Percentiles rank a stretch among this genome's conserved stretches.
These are phyloP conservation scores for Unio pictorum DNA, from an alignment of 2,888 invertebrate genomes.

Conservation along the genomic window DNA sequence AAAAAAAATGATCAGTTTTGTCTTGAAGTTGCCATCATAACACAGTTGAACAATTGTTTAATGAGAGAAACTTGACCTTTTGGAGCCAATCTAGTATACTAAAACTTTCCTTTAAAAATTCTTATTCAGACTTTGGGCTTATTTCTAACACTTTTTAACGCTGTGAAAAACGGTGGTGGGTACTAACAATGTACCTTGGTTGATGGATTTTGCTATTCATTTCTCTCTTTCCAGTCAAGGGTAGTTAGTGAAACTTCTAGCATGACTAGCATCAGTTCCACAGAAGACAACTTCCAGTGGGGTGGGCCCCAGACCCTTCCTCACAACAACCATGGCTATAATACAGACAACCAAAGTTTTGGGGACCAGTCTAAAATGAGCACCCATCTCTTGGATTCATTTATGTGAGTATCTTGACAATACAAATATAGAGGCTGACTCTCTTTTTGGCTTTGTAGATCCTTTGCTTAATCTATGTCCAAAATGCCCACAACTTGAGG, in stretches of 20 bases:
- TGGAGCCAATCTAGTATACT: no score
- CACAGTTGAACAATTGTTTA: no score
- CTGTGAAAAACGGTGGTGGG: background rate
- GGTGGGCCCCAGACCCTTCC: conserved; percentile 37
- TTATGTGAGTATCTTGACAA: conserved; percentile 62
- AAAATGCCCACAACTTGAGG: background rate
- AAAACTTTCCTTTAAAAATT: no score
- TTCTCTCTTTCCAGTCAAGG: conserved; percentile 55
- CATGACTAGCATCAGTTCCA: conserved; percentile 58
- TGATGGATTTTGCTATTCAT: conserved; percentile 11
- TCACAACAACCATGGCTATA: no score
- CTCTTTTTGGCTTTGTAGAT: background rate
- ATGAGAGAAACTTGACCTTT: no score
- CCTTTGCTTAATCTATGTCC: background rate
- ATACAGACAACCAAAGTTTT: conserved; percentile 37
- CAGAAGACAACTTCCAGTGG: conserved; percentile 64
- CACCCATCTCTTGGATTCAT: conserved; percentile 65
- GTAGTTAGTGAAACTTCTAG: conserved; percentile 58
- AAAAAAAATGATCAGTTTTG: no score
- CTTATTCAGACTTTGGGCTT: no score
- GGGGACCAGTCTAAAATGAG: conserved; percentile 59
- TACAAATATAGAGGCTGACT: conserved; percentile 2
- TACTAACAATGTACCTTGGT: background rate
- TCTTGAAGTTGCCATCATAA: no score
- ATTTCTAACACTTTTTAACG: background rate